A percentile compares a stretch with the other conserved stretches of the same genome.
Conservation (phyloP, 2,113 vertebrate species). For the Micronycteris hirsuta region DNA sequence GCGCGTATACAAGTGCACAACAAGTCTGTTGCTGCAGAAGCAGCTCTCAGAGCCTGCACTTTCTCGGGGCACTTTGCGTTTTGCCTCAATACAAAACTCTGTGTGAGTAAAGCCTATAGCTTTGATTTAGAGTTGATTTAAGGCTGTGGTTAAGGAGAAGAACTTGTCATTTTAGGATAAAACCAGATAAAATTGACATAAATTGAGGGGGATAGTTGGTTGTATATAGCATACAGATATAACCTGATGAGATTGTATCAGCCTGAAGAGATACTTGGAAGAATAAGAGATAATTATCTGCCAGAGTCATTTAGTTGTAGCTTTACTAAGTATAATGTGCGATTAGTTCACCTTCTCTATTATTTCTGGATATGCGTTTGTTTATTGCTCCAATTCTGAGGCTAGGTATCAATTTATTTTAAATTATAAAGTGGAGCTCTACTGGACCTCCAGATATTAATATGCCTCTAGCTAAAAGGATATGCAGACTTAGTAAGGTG, state of each 20-base stretch:
- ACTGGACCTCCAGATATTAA: neutral
- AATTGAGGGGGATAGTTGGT: neutral
- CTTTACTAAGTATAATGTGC: neutral
- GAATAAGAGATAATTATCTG: neutral
- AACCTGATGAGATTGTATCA: neutral
- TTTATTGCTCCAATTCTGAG: neutral
- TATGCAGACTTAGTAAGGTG: neutral
- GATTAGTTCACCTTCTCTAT: neutral
- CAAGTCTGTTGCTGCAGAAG: neutral
- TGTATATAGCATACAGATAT: neutral
- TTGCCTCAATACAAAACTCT: neutral
- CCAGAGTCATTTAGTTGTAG: neutral
- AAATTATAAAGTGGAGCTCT: neutral
- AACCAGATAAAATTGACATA: slow-evolving; percentile 4
- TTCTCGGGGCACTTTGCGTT: neutral
- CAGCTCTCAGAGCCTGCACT: neutral
- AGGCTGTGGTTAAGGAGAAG: neutral
- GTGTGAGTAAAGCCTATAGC: neutral
- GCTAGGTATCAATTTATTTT: neutral
- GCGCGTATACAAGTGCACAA: no score
- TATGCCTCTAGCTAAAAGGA: neutral
- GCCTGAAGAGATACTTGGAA: neutral
- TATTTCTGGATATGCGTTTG: neutral
- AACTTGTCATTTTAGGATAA: neutral
- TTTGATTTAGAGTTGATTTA: neutral